These are phyloP conservation scores for Cordylochernes scorpioides DNA, from an alignment of 2,888 invertebrate species.

Conservation along the genomic window DNA sequence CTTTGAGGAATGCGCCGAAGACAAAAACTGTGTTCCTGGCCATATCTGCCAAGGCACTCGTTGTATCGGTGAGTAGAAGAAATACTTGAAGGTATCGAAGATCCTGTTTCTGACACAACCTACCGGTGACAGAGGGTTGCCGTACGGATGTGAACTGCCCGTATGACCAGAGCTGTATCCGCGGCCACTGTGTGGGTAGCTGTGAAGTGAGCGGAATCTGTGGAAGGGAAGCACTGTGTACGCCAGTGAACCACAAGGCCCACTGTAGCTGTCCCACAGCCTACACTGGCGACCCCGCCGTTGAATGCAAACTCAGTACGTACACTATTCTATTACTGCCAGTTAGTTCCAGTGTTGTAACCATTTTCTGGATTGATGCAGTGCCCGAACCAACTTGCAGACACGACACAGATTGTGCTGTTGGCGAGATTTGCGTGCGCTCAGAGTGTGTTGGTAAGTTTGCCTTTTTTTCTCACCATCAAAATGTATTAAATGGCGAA, in stretches of 20 bases:
- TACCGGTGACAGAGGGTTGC: conserved; percentile 25
- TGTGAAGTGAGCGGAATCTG: conserved; percentile 40
- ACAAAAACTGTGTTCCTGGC: conserved; percentile 49
- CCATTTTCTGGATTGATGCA: background rate
- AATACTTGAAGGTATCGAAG: background rate
- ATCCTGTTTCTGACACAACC: background rate
- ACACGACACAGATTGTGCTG: conserved; percentile 27
- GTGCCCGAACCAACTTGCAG: conserved; percentile 11
- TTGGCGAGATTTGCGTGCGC: conserved; percentile 18
- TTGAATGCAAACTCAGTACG: conserved; percentile 31
- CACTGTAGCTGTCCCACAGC: conserved; percentile 51
- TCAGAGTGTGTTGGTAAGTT: conserved; percentile 14
- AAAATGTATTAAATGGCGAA: background rate
- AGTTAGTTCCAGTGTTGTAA: background rate
- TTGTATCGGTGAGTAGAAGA: conserved; percentile 8
- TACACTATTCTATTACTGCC: conserved; percentile 2
- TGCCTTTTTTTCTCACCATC: background rate
- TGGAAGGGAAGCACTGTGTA: conserved; percentile 56
- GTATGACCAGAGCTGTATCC: conserved; percentile 46
- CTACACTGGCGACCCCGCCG: conserved; percentile 53
- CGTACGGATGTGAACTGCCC: conserved; percentile 55
- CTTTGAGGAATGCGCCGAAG: conserved; percentile 43
- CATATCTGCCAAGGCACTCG: conserved; percentile 41
- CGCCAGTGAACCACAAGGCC: conserved; percentile 42
- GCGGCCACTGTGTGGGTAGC: conserved; percentile 47